phyloP scores from a whole-genome alignment of 2,797 vertebrate genomes.

The Lates japonicus region DNA sequence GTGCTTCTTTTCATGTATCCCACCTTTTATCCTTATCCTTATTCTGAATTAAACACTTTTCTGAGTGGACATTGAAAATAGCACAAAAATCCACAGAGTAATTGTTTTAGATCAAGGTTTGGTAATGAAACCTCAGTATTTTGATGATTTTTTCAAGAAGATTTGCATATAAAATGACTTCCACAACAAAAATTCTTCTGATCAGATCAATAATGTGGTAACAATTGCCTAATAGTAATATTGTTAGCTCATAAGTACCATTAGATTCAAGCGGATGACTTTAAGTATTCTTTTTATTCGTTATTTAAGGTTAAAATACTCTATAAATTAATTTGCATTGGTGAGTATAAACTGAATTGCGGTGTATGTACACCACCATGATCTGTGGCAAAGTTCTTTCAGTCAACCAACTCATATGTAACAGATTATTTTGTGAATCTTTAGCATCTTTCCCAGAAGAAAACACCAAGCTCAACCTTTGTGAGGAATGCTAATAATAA shows the following conservation, averaged over 20 bases:
- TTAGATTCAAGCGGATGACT: background rate
- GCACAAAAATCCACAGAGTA: background rate
- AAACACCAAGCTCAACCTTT: background rate
- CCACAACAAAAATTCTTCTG: no score
- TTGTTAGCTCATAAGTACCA: background rate
- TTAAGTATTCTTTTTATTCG: background rate
- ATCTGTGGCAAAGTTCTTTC: background rate
- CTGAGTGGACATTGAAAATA: background rate
- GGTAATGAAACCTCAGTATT: background rate
- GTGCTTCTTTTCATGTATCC: slow-evolving; percentile 18
- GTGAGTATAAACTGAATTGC: no score
- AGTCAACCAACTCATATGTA: background rate
- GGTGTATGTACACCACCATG: no score
- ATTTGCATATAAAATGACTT: no score
- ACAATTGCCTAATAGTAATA: no score
- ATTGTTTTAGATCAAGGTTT: background rate
- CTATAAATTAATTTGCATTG: no score
- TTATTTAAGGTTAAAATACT: no score
- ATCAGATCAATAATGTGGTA: background rate
- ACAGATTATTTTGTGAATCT: background rate
- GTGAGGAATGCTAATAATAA: background rate
- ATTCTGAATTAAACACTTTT: background rate
- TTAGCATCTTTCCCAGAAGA: background rate
- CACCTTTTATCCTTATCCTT: background rate
- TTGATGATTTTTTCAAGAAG: background rate